Evolutionary conservation across 2,113 vertebrate genomes (phyloP).

Genomic region (Heliornis fulica): DNA sequence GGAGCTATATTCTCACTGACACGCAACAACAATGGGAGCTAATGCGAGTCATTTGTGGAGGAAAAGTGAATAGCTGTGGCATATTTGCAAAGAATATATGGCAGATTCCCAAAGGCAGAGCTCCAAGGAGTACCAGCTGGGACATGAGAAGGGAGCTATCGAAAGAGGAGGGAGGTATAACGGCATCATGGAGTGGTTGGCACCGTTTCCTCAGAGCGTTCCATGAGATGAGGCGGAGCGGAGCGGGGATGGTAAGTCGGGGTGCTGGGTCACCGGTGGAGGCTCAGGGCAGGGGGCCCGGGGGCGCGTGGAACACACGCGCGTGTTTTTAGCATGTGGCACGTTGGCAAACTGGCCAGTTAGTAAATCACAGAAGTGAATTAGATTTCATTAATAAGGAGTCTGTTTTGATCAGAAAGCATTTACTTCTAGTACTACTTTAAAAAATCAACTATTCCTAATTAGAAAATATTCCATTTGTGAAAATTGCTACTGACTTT

Average conservation of each 20-base stretch:
- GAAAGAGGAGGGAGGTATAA: conserved; percentile 55
- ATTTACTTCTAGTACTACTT: background rate
- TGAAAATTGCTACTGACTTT: background rate
- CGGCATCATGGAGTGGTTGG: conserved; percentile 65
- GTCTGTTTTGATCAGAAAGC: background rate
- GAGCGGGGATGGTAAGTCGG: background rate
- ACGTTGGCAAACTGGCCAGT: background rate
- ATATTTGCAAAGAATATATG: conserved; percentile 73
- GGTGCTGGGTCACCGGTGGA: conserved; percentile 5
- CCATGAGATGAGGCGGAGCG: conserved; percentile 6
- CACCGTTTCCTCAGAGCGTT: conserved; percentile 25
- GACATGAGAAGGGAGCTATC: conserved; percentile 66
- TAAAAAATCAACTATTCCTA: background rate
- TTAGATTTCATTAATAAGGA: background rate
- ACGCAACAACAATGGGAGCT: conserved; percentile 69
- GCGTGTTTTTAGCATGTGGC: background rate
- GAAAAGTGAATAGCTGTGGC: conserved; percentile 70
- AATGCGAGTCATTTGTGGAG: conserved; percentile 70
- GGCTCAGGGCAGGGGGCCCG: background rate
- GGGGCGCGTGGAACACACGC: background rate
- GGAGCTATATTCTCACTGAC: conserved; percentile 62
- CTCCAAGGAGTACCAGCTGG: conserved; percentile 77
- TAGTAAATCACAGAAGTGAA: background rate
- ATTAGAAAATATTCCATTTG: background rate
- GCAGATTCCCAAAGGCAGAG: conserved; percentile 73